These are phyloP conservation scores for Pseudomugil tenellus DNA, from an alignment of 2,797 vertebrate species.

Conservation along the genomic window DNA sequence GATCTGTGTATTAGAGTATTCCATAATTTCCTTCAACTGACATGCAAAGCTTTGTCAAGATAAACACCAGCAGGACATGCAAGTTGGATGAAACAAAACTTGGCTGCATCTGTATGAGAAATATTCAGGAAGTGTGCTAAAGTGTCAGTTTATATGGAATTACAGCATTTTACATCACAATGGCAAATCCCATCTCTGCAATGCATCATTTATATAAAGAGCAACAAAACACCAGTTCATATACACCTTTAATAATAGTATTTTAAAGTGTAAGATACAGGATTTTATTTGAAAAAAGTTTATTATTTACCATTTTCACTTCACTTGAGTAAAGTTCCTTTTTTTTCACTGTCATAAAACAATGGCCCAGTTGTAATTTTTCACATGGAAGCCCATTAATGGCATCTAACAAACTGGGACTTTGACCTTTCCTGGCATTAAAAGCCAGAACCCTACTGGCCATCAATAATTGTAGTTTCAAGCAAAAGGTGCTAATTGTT, in stretches of 20 bases:
- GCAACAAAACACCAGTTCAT: no score
- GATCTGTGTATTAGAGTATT: not conserved
- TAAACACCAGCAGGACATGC: not conserved
- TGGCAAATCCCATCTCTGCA: not conserved
- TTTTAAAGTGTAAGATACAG: not conserved
- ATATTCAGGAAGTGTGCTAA: no score
- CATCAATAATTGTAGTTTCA: conserved; percentile 33
- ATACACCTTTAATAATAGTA: not conserved
- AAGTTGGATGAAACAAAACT: not conserved
- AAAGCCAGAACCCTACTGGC: conserved; percentile 19
- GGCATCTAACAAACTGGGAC: conserved; percentile 24
- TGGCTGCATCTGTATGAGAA: no score
- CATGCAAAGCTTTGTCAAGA: not conserved
- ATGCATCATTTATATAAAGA: not conserved
- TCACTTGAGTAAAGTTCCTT: not conserved
- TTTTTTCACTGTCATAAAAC: not conserved
- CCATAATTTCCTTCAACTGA: not conserved
- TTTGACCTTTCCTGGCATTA: conserved; percentile 44
- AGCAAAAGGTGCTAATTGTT: conserved; percentile 39
- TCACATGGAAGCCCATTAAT: conserved; percentile 3
- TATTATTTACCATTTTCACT: not conserved
- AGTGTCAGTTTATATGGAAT: not conserved
- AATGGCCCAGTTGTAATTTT: not conserved
- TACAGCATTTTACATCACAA: no score
- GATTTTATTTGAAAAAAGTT: not conserved